These are phyloP conservation scores for Passer domesticus DNA, from an alignment of 2,113 vertebrate species.

Conservation along the genomic window DNA sequence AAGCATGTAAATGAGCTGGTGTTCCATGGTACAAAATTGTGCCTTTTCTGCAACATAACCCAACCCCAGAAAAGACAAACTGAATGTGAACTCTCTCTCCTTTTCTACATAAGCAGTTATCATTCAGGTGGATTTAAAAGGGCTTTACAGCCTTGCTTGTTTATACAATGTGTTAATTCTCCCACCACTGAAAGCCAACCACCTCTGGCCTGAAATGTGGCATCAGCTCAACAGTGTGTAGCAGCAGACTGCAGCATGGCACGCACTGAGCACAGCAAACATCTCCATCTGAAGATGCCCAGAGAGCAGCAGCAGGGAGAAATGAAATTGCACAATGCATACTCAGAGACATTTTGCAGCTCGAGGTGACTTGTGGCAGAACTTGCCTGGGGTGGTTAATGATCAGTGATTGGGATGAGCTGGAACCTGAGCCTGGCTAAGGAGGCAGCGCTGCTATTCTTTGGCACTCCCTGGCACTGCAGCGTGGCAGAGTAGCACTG, in stretches of 20 bases:
- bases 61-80: neutral
- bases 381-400: neutral
- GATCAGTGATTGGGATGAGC: neutral
- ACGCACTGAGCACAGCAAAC: neutral
- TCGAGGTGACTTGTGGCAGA: neutral
- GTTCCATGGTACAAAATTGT: neutral
- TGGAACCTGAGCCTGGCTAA: neutral
- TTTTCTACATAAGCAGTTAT: constrained; percentile 5
- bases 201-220: neutral
- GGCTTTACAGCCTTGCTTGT: neutral
- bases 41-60: neutral
- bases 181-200: neutral
- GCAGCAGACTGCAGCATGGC: neutral
- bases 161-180: constrained; percentile 39
- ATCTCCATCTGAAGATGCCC: neutral
- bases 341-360: neutral
- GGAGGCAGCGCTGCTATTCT: neutral
- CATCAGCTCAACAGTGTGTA: neutral
- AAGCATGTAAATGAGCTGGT: neutral
- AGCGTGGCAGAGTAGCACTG: rapidly evolving
- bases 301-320: neutral
- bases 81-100: neutral
- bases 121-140: constrained; percentile 27
- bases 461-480: neutral
- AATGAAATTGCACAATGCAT: neutral